Base-by-base conservation (phyloP, 2,113 vertebrate species). In the Struthio camelus region DNA sequence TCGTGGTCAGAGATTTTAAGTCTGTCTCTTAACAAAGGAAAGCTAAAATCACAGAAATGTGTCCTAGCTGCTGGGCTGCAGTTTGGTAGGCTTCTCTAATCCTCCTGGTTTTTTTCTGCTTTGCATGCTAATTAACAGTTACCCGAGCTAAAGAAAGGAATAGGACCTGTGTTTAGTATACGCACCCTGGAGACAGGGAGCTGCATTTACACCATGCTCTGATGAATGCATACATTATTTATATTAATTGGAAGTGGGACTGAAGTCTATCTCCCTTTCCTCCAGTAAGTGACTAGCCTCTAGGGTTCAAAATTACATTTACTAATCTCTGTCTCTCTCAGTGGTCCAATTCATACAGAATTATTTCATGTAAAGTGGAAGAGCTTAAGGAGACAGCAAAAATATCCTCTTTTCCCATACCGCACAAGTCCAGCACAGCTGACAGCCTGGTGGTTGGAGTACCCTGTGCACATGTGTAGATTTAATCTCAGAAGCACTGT, bases 291-390 rank as follows among this genome's bases (percentile, higher is more conserved):
- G 51, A 50, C 94, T n/a, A 67, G 56, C 77, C 94, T 94, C 83
- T 92, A 44, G 87, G 85, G 81, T 78, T 87, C 94, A 91, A 87
- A 96, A 93, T 94, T 86, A 77, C 85, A 80, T 96, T 94, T 85
- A 85, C 84, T 87, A 66, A 94, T 93, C 56, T 96, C 30, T 85
- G 24, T 34, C 14, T 58, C 77, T 95, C 93, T 93, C 93, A 44
- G 32, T 80, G 85, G 94, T 91, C 89, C 78, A 89, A 80, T 96
- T 94, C 91, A 58, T 25, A 22, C 62, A 73, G 79, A 96, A 90
- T 85, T 94, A 94, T 85, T 77, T 87, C 78, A 80, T 58, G 48
- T 53, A 83, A 89, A 93, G 44, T 72, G 62, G 48, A 89, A 56
- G 27, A 82, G 48, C 62, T 80, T 89, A 34, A 87, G 66, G 48